These are phyloP conservation scores for Dufourea novaeangliae DNA, from an alignment of 1,140 invertebrate genomes.

Conservation along the genomic window DNA sequence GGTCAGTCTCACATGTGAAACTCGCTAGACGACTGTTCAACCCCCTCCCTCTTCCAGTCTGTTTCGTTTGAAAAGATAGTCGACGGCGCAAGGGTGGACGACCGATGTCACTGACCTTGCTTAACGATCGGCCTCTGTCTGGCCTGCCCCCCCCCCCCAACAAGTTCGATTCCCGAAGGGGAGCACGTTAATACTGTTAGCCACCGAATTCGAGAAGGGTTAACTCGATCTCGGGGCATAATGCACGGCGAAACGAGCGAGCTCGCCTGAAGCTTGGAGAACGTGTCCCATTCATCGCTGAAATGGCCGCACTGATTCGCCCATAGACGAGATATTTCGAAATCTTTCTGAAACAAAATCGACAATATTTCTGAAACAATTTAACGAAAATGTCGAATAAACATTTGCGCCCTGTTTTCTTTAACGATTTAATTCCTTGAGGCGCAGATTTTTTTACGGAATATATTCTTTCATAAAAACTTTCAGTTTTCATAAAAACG, in stretches of 20 bases:
- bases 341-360: too few relatives aligned
- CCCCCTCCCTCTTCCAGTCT: neutral
- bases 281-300: neutral
- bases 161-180: constrained; percentile 39
- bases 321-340: neutral
- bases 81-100: constrained; percentile 63
- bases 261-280: neutral
- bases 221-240: constrained; percentile 1
- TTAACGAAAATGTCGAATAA: too few relatives aligned
- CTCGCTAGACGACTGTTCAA: constrained; percentile 9
- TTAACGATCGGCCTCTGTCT: constrained; percentile 67
- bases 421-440: too few relatives aligned
- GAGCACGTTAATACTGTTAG: constrained; percentile 24
- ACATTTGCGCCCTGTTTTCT: too few relatives aligned
- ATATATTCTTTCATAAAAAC: too few relatives aligned
- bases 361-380: too few relatives aligned
- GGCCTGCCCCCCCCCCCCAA: constrained; percentile 11
- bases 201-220: constrained; percentile 27
- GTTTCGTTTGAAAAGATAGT: constrained; percentile 52
- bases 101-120: constrained; percentile 71
- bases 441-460: too few relatives aligned
- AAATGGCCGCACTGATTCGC: neutral
- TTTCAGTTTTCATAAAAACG: neutral
- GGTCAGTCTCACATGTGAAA: constrained; percentile 6
- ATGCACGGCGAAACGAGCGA: neutral